Evolutionary conservation across 2,113 vertebrate genomes (phyloP), one percentile per base, ranked within the genome.

Genomic region (Vombatus ursinus): DNA sequence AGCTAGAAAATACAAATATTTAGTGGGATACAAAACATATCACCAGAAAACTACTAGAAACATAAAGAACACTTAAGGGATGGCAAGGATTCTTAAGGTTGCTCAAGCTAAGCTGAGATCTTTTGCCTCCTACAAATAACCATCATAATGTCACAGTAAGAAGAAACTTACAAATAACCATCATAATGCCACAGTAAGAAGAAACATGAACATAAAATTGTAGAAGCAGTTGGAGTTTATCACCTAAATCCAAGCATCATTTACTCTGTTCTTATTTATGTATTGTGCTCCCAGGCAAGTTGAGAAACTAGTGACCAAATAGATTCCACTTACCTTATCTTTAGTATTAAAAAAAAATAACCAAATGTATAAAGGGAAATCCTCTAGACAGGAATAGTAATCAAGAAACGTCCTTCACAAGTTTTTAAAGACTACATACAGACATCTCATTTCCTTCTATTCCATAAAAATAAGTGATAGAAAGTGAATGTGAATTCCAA

Each of bases 321-420:
- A 84, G 77, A 93, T 92, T 96, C 52, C 52, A 44, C 23, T 98
- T 51, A 94, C 95, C 97, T 98, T 96, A 97, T 37, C 50, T 48
- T 90, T 50, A 50, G 68, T 3, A 84, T 84, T 19, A 37, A 77
- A 77, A n/a, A 77, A 84, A 68, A 54, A 26, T 28, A 57, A 57
- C 54, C 54, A 28, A 95, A 96, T 93, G 52, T 91, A 47, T 37
- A 93, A 94, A 92, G 77, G 61, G 95, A 94, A 92, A 95, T n/a
- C 84, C 14, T 91, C 26, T 94, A 91, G 47, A 94, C 14, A 25
- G 90, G 23, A 1, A 7, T 94, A 95, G 89, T 92, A 90, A 96
- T 93, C 61, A 96, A 93, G 47, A 11, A 90, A 93, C 93, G 8
- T 77, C 91, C 53, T 28, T 93, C 52, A 94, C 50, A 96, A 95